Base-by-base conservation (phyloP, 2,888 invertebrate genomes). In the Drosophila demipolita region DNA sequence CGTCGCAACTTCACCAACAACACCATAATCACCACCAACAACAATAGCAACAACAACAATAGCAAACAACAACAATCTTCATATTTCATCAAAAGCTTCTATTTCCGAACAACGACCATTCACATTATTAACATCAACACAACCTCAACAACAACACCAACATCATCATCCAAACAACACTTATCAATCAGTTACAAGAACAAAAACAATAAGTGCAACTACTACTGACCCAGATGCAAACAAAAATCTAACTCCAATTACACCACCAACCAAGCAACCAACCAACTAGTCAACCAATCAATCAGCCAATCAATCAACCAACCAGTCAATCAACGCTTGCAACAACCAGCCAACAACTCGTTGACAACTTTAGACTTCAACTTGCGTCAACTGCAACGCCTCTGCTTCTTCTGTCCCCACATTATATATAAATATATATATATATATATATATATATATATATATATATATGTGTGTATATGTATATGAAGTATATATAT, bases 221-320 rank as follows among this genome's bases (percentile, higher is more conserved):
- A 76, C 73, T 68, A 76, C 76, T 68, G 74, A 72, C 77, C 73
- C 67, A 73, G 73, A 75, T 63, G 75, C 81, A 81, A 73, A 66
- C 50, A 80, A 78, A 80, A 78, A 62, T 75, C 61, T 71, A 69
- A 85, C 82, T 79, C 67, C 76, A 85, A 77, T 55, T 61, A 79
- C 66, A 79, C 66, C 82, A 80, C 65, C 65, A 80, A 62, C 32
- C 70, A 71, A 69, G 20, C 73, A 74, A 66, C 33, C 73, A 80
- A 73, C 55, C 77, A 82, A 69, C 9, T 65, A 66, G 54, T 35
- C 73, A 75, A 32, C 42, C 36, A 54, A 54, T n/a, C 53, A 53
- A 53, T 23, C 57, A 57, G 29, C 11, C 55, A 57, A 20, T n/a
- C 52, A 55, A 55, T 20, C 57, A 58, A 59, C 20, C 49, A 49